Conservation (phyloP, 1,140 invertebrate species). For the Lethocerus indicus region DNA sequence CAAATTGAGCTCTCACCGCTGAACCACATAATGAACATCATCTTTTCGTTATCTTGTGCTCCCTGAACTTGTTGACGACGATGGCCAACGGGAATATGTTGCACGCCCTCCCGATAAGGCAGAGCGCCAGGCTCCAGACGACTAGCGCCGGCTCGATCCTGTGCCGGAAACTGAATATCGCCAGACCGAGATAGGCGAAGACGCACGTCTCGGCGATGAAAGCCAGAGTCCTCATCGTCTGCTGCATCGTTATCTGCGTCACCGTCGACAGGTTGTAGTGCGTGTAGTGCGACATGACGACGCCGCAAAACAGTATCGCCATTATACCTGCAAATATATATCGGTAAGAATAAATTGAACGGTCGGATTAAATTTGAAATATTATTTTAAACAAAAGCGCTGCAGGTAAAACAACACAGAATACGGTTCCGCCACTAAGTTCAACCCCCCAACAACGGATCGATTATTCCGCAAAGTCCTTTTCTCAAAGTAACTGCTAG, state of each 20-base stretch:
- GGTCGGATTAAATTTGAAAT: too few species aligned
- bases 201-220: slow-evolving; percentile 98
- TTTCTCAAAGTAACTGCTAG: too few species aligned
- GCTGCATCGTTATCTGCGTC: slow-evolving; percentile 98
- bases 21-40: slow-evolving; percentile 99
- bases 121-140: slow-evolving; percentile 85
- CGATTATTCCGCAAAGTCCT: too few species aligned
- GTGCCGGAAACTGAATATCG: slow-evolving; percentile 91
- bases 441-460: too few species aligned
- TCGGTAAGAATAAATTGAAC: not conserved
- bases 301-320: slow-evolving; percentile 97
- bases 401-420: too few species aligned
- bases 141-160: slow-evolving; percentile 60
- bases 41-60: slow-evolving; percentile 95
- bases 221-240: slow-evolving; percentile 92
- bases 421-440: too few species aligned
- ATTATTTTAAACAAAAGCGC: too few species aligned
- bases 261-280: slow-evolving; percentile 97
- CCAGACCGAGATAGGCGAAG: slow-evolving; percentile 96
- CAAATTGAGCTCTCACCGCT: slow-evolving; percentile 66
- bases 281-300: slow-evolving; percentile 99
- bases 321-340: slow-evolving; percentile 80
- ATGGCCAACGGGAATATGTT: slow-evolving; percentile 94
- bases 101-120: slow-evolving; percentile 79
- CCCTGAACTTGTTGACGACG: slow-evolving; percentile 87